phyloP scores from a whole-genome alignment of 2,113 vertebrate species.

The Clarias batrachus region DNA sequence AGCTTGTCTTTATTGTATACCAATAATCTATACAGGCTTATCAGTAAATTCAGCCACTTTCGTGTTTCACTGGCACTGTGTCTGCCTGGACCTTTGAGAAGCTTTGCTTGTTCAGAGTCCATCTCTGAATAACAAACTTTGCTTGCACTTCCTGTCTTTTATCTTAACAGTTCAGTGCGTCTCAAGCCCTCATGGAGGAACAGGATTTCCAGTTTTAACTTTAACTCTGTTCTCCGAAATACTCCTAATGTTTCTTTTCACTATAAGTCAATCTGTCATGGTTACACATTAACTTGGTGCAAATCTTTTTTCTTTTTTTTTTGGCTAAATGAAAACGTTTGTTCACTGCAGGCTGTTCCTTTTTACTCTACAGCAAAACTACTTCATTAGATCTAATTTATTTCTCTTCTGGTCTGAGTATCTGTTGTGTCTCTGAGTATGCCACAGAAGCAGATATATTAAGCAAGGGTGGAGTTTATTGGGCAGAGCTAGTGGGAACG shows the following conservation, averaged over 20 bases:
- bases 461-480: conserved; percentile 30
- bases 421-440: not conserved
- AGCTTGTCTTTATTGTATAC: conserved; percentile 5
- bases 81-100: not conserved
- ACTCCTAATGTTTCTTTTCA: not conserved
- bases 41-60: not conserved
- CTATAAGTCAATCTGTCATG: not conserved
- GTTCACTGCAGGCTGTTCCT: not conserved
- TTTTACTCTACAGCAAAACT: not conserved
- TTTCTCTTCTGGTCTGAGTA: not conserved
- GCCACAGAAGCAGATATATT: conserved; percentile 4
- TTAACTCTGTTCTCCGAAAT: conserved; percentile 29
- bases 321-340: not conserved
- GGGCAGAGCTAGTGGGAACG: conserved; percentile 24
- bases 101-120: not conserved
- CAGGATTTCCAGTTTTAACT: conserved; percentile 21
- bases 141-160: conserved; percentile 23
- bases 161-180: not conserved
- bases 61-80: not conserved
- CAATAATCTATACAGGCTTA: conserved; percentile 2
- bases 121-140: conserved; percentile 27
- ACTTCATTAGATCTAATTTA: not conserved
- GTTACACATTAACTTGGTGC: conserved; percentile 32
- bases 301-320: not conserved
- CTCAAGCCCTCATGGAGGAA: not conserved